A percentile compares a stretch with the other conserved stretches of the same genome.
phyloP scores from a whole-genome alignment of 2,888 invertebrate genomes.

The Boloria euphrosyne region DNA sequence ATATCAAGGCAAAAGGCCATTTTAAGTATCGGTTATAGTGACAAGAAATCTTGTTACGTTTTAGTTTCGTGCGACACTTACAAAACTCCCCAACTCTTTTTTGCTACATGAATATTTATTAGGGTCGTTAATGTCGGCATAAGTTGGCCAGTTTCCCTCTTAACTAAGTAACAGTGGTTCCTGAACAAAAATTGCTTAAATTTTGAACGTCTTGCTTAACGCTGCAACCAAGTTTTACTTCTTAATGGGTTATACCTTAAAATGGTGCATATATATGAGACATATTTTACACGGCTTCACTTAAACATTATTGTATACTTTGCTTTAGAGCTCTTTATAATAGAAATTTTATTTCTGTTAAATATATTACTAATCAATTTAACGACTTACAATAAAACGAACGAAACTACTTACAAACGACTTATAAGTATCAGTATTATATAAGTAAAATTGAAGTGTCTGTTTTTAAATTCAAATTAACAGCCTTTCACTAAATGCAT shows the following conservation, averaged over 20 bases:
- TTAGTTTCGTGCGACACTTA: slow-evolving; percentile 15
- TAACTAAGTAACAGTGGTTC: slow-evolving; percentile 26
- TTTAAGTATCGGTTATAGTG: slow-evolving; percentile 14
- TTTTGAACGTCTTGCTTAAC: slow-evolving; percentile 21
- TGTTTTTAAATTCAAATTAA: too few species aligned
- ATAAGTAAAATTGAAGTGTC: too few species aligned
- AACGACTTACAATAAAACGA: too few species aligned
- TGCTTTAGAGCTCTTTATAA: too few species aligned
- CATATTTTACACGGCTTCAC: background rate
- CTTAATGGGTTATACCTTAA: slow-evolving; percentile 23
- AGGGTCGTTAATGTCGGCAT: slow-evolving; percentile 31
- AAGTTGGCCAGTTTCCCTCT: slow-evolving; percentile 27
- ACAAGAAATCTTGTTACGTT: slow-evolving; percentile 7
- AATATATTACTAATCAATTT: too few species aligned
- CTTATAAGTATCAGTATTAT: too few species aligned
- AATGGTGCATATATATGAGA: slow-evolving; percentile 6
- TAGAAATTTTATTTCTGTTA: too few species aligned
- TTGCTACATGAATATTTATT: slow-evolving; percentile 34
- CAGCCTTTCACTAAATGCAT: too few species aligned
- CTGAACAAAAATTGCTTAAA: slow-evolving; percentile 26
- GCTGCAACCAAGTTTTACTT: slow-evolving; percentile 23
- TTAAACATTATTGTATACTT: background rate
- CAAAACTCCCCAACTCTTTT: slow-evolving; percentile 25
- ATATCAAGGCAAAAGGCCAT: slow-evolving; percentile 6
- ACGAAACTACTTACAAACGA: too few species aligned